Evolutionary conservation across 2,113 vertebrate genomes (phyloP).

Genomic region (Thamnophis sirtalis): DNA sequence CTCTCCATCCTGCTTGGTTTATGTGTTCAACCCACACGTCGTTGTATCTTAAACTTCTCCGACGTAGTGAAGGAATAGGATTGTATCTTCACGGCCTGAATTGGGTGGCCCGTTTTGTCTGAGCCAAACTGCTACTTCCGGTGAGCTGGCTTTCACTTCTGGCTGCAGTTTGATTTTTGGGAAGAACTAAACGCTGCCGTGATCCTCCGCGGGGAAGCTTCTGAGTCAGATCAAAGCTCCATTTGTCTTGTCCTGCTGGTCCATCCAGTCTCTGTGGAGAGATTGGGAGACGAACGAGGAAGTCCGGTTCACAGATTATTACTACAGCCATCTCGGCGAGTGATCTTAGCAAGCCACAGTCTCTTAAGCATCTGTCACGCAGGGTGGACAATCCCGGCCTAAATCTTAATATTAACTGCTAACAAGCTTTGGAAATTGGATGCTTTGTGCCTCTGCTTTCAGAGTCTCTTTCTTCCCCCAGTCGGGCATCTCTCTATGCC

Average conservation of each 20-base stretch:
- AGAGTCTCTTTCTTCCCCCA: not conserved
- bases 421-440: not conserved
- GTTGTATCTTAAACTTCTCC: not conserved
- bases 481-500: not conserved
- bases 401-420: not conserved
- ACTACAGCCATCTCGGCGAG: not conserved
- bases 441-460: not conserved
- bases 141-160: not conserved
- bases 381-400: not conserved
- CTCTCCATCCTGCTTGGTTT: not conserved
- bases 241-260: not conserved
- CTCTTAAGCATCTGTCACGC: not conserved
- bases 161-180: not conserved
- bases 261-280: not conserved
- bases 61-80: not conserved
- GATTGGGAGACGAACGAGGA: not conserved
- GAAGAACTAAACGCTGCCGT: no score
- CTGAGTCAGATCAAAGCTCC: not conserved
- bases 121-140: rapidly evolving
- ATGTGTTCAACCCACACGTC: no score
- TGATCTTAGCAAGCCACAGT: not conserved
- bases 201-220: not conserved
- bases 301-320: not conserved
- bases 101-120: not conserved
- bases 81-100: not conserved